Evolutionary conservation across 2,797 vertebrate genomes (phyloP), one percentile per base, ranked within the genome.

Genomic region (Scarus forsteni): DNA sequence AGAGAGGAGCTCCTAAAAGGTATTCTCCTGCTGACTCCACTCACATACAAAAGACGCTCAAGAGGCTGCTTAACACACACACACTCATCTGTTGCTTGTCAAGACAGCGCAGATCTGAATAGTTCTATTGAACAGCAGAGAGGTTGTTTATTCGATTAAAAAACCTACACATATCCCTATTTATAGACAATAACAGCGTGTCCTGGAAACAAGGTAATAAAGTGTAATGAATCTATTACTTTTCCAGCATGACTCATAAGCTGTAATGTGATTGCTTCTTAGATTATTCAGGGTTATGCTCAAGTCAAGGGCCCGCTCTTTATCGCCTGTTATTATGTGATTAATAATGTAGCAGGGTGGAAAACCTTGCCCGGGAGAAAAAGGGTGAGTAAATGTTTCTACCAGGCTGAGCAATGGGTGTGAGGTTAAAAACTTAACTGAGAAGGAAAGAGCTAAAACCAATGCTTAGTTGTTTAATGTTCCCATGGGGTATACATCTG

Each of bases 1-100:
- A 38, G 76, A 71, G 50, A 74, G 79, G 71, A 81, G 79, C 84
- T 88, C 72, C 82, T 89, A 83, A 91, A 91, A 91, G 77, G 87
- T 85, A 76, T 80, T 87, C 83, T 80, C 70, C 81, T 62, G 77
- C 75, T 85, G 76, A 77, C 86, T 79, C 66, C 65, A 66, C 59
- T 34, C 63, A 75, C 87, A 66, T 84, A 85, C 80, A 90, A 89
- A 79, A 71, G 39, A 70, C 9, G 69, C 77, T 88, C 72, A 12
- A 42, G 80, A 72, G 81, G 64, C 78, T 73, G 70, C 81, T 89
- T 80, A 90, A 86, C 80, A 69, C 72, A 54, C 40, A 68, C 42
- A 58, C 71, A 66, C 67, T 83, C 84, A 77, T 80, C 83, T 89
- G 86, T 70, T 84, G 77, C 78, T 80, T 69, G 84, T 89, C 86